Percentiles rank a stretch among this genome's conserved stretches.
These are phyloP conservation scores for Camelus dromedarius DNA, from an alignment of 2,113 vertebrate genomes.

Conservation along the genomic window DNA sequence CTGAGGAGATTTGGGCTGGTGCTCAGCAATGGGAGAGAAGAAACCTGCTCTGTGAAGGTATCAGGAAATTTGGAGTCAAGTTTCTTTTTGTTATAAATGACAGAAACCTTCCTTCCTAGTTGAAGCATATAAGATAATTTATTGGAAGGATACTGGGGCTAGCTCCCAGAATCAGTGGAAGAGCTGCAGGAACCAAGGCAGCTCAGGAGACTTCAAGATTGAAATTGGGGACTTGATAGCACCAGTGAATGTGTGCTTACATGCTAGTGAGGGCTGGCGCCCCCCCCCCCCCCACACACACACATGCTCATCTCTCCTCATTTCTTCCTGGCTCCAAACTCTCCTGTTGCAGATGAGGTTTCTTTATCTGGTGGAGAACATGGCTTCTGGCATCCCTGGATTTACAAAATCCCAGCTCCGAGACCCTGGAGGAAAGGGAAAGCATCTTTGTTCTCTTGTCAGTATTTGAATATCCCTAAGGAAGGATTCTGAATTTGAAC, in stretches of 20 bases:
- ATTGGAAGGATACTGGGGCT: neutral
- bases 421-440: neutral
- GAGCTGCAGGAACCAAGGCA: neutral
- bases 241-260: neutral
- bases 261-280: neutral
- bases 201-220: neutral
- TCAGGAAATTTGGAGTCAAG: neutral
- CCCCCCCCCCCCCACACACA: neutral
- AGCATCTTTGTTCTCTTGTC: neutral
- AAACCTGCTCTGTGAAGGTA: neutral
- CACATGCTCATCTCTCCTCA: neutral
- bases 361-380: neutral
- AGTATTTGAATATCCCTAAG: neutral
- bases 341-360: neutral
- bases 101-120: neutral
- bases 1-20: neutral
- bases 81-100: neutral
- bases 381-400: neutral
- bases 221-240: neutral
- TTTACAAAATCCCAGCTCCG: neutral
- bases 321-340: neutral
- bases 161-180: neutral
- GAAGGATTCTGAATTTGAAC: neutral
- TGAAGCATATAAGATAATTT: neutral
- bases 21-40: neutral